Evolutionary conservation across 1,140 invertebrate species (phyloP).

Genomic region (Drosophila cardini): DNA sequence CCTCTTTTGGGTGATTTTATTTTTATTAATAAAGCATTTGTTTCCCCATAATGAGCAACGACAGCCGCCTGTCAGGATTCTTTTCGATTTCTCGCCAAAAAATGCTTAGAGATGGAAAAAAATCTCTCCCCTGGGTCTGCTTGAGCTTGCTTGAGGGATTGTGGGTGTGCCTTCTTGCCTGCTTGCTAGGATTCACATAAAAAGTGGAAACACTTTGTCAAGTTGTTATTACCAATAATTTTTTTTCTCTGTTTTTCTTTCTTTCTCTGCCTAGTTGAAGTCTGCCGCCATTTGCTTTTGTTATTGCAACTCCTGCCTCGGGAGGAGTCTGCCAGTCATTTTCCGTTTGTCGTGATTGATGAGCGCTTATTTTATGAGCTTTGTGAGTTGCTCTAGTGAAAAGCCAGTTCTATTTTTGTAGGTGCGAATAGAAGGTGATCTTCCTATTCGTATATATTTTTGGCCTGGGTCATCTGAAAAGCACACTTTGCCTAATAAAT

Average conservation of each 20-base stretch:
- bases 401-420: neutral
- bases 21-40: slow-evolving; percentile 82
- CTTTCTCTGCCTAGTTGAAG: neutral
- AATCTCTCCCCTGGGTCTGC: slow-evolving; percentile 55
- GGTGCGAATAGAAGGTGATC: neutral
- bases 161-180: neutral
- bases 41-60: slow-evolving; percentile 78
- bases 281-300: slow-evolving; percentile 15
- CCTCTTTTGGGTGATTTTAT: slow-evolving; percentile 51
- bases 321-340: slow-evolving; percentile 34
- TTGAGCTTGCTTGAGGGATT: slow-evolving; percentile 23
- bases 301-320: slow-evolving; percentile 25
- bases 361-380: slow-evolving; percentile 30
- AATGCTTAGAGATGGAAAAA: slow-evolving; percentile 39
- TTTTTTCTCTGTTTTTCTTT: slow-evolving; percentile 40
- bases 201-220: slow-evolving; percentile 77
- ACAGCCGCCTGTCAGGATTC: slow-evolving; percentile 73
- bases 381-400: neutral
- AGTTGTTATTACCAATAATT: slow-evolving; percentile 78
- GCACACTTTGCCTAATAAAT: neutral
- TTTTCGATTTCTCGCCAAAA: slow-evolving; percentile 10
- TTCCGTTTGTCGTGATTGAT: slow-evolving; percentile 65
- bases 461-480: neutral
- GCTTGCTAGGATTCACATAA: slow-evolving; percentile 23
- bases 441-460: neutral